Evolutionary conservation across 2,797 vertebrate species (phyloP).

Genomic region (Sardinella longiceps): DNA sequence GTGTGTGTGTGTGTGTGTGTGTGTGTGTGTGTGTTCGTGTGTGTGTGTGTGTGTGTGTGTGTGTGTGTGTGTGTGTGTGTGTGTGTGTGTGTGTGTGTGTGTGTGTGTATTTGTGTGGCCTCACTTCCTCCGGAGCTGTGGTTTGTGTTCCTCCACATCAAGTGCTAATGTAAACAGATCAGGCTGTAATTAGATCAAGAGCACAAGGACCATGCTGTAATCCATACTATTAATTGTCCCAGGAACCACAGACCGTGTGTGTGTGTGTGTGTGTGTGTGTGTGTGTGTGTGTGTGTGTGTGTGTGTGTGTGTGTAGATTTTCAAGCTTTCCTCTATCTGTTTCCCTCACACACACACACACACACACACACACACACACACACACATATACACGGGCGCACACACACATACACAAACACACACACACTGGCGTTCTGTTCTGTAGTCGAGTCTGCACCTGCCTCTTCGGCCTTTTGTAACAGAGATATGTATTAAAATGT

Average conservation of each 20-base stretch:
- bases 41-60: too few species aligned
- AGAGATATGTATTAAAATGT: conserved; percentile 54
- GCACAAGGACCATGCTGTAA: neutral
- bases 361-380: neutral
- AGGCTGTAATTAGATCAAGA: conserved; percentile 33
- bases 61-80: neutral
- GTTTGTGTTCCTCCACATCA: neutral
- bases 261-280: neutral
- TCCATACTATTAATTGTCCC: conserved; percentile 22
- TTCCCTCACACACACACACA: neutral
- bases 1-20: too few species aligned
- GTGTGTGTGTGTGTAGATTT: neutral
- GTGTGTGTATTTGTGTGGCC: too few species aligned
- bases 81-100: too few species aligned
- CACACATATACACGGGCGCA: neutral
- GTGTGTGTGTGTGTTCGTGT: neutral
- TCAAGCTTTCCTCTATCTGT: too few species aligned
- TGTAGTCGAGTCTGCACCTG: neutral
- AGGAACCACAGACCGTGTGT: neutral
- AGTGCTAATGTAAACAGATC: conserved; percentile 30
- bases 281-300: conserved; percentile 1
- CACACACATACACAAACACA: neutral
- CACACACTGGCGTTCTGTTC: neutral
- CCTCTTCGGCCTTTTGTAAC: conserved; percentile 39
- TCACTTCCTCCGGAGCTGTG: neutral